phyloP scores from a whole-genome alignment of 2,888 invertebrate species.

The Heliothis peltigera region DNA sequence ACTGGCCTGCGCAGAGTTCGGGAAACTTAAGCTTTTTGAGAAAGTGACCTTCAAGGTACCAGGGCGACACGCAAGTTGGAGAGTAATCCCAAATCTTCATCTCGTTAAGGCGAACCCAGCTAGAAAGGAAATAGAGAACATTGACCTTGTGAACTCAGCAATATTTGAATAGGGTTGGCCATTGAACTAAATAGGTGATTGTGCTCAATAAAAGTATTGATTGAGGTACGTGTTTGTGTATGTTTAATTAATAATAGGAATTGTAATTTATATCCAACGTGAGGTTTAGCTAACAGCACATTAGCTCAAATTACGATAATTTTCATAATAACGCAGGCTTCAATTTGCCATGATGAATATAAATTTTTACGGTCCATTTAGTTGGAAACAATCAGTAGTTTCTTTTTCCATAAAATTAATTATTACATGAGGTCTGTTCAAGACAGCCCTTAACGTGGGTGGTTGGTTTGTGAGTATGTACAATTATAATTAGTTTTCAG shows the following conservation, averaged over 20 bases:
- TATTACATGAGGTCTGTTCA: background rate
- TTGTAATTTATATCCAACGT: too few relatives aligned
- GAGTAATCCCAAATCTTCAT: conserved; percentile 93
- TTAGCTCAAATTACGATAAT: background rate
- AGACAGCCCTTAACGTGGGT: conserved; percentile 8
- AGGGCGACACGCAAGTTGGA: conserved; percentile 93
- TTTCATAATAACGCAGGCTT: background rate
- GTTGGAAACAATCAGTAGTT: background rate
- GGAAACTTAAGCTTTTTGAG: conserved; percentile 92
- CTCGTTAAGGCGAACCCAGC: conserved; percentile 92
- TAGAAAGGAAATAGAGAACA: conserved; percentile 69
- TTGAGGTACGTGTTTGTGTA: too few relatives aligned
- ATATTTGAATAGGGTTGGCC: background rate
- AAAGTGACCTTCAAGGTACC: conserved; percentile 92
- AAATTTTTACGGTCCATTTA: background rate
- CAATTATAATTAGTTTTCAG: conserved; percentile 1
- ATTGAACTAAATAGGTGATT: background rate
- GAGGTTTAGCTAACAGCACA: too few relatives aligned
- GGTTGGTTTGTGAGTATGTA: background rate
- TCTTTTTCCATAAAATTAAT: background rate
- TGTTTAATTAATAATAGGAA: too few relatives aligned
- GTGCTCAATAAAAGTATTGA: background rate
- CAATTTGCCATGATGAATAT: background rate
- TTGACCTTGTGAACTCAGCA: background rate
- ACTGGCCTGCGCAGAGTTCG: conserved; percentile 93